Conservation (phyloP, 2,113 vertebrate genomes). For the Ramphastos sulfuratus region DNA sequence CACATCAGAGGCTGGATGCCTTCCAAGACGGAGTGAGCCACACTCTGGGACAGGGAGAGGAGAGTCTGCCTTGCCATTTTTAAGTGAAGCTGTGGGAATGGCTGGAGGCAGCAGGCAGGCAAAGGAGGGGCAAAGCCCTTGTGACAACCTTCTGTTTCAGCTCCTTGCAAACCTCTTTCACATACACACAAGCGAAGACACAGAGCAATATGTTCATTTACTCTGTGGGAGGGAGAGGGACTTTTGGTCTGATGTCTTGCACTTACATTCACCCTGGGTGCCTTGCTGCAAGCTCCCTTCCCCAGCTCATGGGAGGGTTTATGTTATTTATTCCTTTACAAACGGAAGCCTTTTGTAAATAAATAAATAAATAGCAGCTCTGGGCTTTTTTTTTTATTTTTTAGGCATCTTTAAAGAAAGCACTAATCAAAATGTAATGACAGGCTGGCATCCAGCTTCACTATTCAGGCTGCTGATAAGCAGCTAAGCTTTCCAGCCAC, state of each 20-base stretch:
- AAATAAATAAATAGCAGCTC: constrained; percentile 43
- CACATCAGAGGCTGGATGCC: not conserved
- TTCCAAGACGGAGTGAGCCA: not conserved
- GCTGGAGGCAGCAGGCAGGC: not conserved
- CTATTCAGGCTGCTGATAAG: constrained; percentile 33
- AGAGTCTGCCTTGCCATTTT: not conserved
- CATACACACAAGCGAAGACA: not conserved
- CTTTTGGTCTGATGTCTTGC: not conserved
- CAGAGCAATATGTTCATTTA: not conserved
- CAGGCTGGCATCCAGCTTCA: constrained; percentile 39
- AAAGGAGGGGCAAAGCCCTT: not conserved
- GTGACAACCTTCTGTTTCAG: not conserved
- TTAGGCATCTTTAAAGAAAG: constrained; percentile 17
- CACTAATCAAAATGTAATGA: constrained; percentile 59
- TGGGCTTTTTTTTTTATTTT: constrained; percentile 9
- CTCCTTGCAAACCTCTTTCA: not conserved
- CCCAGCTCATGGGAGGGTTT: not conserved
- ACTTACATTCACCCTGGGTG: not conserved
- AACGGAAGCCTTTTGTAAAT: constrained; percentile 31
- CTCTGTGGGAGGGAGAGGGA: not conserved
- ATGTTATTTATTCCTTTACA: constrained; percentile 29
- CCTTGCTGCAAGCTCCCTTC: constrained; percentile 9
- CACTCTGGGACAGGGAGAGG: not conserved
- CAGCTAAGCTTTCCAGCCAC: constrained; percentile 31
- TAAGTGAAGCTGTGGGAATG: not conserved